A percentile compares a stretch with the other conserved stretches of the same genome.
These are phyloP conservation scores for Drosophila longiperda DNA, from an alignment of 2,888 invertebrate genomes.

Conservation along the genomic window DNA sequence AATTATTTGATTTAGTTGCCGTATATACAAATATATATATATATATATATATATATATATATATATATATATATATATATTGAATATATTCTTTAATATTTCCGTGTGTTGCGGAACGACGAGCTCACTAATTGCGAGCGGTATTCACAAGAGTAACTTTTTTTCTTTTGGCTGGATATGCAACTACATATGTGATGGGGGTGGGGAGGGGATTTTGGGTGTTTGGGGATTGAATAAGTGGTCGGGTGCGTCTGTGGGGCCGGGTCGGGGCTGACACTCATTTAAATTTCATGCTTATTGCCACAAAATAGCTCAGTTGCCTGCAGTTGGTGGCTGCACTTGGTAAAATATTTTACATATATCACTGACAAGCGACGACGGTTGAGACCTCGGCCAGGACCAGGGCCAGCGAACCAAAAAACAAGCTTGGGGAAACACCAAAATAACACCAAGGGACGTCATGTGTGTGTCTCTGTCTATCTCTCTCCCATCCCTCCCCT, in stretches of 20 bases:
- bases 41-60: constrained; percentile 16
- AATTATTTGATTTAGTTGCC: constrained; percentile 59
- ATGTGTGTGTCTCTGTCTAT: constrained; percentile 11
- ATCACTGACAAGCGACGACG: constrained; percentile 75
- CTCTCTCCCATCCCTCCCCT: neutral
- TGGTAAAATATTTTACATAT: constrained; percentile 64
- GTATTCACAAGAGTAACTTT: constrained; percentile 52
- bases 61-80: neutral
- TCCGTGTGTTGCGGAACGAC: constrained; percentile 23
- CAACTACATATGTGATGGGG: constrained; percentile 21
- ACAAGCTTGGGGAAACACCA: constrained; percentile 79
- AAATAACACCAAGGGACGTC: constrained; percentile 75
- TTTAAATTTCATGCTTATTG: constrained; percentile 80
- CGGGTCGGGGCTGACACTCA: constrained; percentile 55
- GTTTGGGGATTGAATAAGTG: constrained; percentile 15
- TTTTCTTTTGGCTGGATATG: constrained; percentile 22
- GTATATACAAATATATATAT: neutral
- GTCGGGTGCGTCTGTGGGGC: constrained; percentile 18
- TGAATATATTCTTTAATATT: constrained; percentile 28
- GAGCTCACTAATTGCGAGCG: constrained; percentile 71
- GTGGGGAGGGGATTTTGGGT: neutral
- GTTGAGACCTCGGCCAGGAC: constrained; percentile 42
- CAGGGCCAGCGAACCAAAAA: constrained; percentile 77
- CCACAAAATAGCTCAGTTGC: constrained; percentile 76
- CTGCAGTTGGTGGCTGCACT: constrained; percentile 54